Conservation (phyloP, 1,140 invertebrate species). For the Orussus abietinus region DNA sequence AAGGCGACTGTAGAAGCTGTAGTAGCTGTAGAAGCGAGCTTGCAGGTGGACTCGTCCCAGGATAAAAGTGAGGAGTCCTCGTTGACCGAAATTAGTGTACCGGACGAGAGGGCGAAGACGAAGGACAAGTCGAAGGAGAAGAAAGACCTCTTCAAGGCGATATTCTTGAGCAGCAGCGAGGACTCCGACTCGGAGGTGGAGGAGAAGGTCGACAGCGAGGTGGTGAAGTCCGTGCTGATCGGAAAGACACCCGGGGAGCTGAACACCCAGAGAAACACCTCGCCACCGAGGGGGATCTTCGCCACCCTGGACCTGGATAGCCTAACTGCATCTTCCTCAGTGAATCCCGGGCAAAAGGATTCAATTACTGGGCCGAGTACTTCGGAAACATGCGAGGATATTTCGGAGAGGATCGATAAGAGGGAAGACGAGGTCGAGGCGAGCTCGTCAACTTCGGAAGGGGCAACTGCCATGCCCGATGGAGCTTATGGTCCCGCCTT, state of each 20-base stretch:
- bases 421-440: conserved; percentile 14
- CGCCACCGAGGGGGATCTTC: conserved; percentile 70
- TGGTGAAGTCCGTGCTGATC: conserved; percentile 36
- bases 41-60: too few relatives aligned
- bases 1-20: too few relatives aligned
- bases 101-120: too few relatives aligned
- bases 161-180: conserved; percentile 64
- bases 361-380: conserved; percentile 6
- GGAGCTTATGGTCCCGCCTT: conserved; percentile 58
- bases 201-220: conserved; percentile 40
- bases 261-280: conserved; percentile 60
- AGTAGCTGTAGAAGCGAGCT: too few relatives aligned
- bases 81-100: conserved; percentile 25
- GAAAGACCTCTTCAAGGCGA: conserved; percentile 64
- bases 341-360: conserved; percentile 12
- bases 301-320: conserved; percentile 67
- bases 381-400: conserved; percentile 9
- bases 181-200: conserved; percentile 50
- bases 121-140: conserved; percentile 51
- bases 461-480: neutral
- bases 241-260: conserved; percentile 35
- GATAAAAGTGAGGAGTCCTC: neutral
- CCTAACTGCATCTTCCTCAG: conserved; percentile 29
- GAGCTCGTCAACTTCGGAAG: conserved; percentile 1
- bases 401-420: conserved; percentile 15